These are phyloP conservation scores for Lasioglossum oenotherae DNA, from an alignment of 2,888 invertebrate genomes.

Conservation along the genomic window DNA sequence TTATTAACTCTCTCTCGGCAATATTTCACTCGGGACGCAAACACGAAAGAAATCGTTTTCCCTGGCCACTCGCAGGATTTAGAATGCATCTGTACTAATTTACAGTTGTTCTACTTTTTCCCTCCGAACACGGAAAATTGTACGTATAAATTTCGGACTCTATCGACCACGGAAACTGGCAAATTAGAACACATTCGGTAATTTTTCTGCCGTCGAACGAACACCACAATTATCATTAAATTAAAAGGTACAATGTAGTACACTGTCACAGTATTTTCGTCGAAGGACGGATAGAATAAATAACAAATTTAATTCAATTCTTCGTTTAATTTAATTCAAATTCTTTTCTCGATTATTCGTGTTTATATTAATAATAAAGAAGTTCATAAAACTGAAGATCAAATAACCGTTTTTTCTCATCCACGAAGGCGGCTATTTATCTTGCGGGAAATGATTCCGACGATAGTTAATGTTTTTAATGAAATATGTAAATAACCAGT, in stretches of 20 bases:
- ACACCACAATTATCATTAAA: too few species aligned
- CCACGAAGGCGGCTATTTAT: not conserved
- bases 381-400: not conserved
- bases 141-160: not conserved
- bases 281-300: not conserved
- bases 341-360: not conserved
- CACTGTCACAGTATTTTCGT: not conserved
- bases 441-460: not conserved
- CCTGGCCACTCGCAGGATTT: not conserved
- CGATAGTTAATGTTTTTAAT: not conserved
- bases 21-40: constrained; percentile 7
- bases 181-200: too few species aligned
- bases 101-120: not conserved
- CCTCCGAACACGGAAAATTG: not conserved
- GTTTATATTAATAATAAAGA: not conserved
- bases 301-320: not conserved
- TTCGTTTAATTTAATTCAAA: too few species aligned
- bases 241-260: not conserved
- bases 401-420: not conserved
- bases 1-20: not conserved
- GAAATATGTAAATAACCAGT: not conserved
- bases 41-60: not conserved
- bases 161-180: too few species aligned
- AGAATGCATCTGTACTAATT: constrained; percentile 17
- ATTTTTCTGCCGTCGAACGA: too few species aligned